Evolutionary conservation across 2,113 vertebrate species (phyloP).

Genomic region (Atlantisia rogersi): DNA sequence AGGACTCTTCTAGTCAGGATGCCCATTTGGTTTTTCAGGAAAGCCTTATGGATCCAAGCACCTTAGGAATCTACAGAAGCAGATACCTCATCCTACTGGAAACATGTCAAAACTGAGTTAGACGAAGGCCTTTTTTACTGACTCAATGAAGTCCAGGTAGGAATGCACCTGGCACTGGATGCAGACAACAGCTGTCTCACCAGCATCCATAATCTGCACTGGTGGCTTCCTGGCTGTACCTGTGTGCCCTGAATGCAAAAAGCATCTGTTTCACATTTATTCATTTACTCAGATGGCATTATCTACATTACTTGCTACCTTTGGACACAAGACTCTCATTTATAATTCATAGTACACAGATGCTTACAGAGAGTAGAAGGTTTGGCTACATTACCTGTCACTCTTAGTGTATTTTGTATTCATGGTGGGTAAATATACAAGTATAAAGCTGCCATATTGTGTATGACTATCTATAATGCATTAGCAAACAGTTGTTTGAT

Average conservation of each 20-base stretch:
- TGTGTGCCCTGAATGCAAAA: slow-evolving; percentile 72
- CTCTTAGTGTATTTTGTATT: slow-evolving; percentile 68
- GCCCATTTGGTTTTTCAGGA: not conserved
- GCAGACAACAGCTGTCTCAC: slow-evolving; percentile 68
- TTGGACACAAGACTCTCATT: slow-evolving; percentile 75
- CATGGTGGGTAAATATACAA: slow-evolving; percentile 58
- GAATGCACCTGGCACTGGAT: slow-evolving; percentile 55
- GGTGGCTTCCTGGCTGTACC: slow-evolving; percentile 71
- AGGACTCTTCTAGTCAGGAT: not conserved
- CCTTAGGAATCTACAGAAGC: not conserved
- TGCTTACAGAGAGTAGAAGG: slow-evolving; percentile 71
- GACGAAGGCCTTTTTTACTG: not conserved
- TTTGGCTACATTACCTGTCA: slow-evolving; percentile 72
- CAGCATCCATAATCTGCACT: slow-evolving; percentile 70
- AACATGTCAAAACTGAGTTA: not conserved
- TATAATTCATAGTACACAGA: slow-evolving; percentile 79
- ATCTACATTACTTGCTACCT: slow-evolving; percentile 68
- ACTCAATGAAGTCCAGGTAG: not conserved
- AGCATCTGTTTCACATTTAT: slow-evolving; percentile 79
- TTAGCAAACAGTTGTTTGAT: slow-evolving; percentile 67
- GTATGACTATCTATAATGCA: slow-evolving; percentile 62
- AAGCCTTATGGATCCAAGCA: not conserved
- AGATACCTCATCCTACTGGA: not conserved
- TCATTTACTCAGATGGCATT: slow-evolving; percentile 73
- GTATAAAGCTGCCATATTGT: slow-evolving; percentile 66